Percentiles rank a stretch among this genome's conserved stretches.
These are phyloP conservation scores for Cryptus armator DNA, from an alignment of 2,888 invertebrate species.

Conservation along the genomic window DNA sequence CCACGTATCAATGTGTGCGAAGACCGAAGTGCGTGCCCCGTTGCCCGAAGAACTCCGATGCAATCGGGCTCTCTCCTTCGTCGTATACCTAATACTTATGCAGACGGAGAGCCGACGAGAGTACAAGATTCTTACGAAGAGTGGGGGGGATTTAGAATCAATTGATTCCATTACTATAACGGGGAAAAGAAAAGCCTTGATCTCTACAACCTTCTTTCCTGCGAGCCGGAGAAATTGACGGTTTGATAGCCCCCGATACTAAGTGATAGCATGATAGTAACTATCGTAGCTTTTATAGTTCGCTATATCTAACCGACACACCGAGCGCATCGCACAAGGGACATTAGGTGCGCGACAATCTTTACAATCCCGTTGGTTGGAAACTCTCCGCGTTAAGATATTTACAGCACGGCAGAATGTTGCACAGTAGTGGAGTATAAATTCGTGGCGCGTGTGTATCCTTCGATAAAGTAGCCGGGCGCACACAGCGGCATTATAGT, in stretches of 20 bases:
- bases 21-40: slow-evolving; percentile 20
- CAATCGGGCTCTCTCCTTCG: neutral
- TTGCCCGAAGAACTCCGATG: neutral
- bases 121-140: neutral
- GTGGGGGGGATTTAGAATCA: slow-evolving; percentile 27
- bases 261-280: slow-evolving; percentile 47
- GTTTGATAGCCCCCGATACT: slow-evolving; percentile 40
- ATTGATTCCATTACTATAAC: slow-evolving; percentile 17
- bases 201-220: too few relatives aligned
- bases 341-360: slow-evolving; percentile 5
- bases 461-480: slow-evolving; percentile 49
- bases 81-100: neutral
- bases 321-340: neutral
- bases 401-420: slow-evolving; percentile 55
- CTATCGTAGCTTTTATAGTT: slow-evolving; percentile 47
- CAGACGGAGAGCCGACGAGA: neutral
- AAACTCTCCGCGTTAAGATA: slow-evolving; percentile 21
- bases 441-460: slow-evolving; percentile 60
- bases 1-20: slow-evolving; percentile 15
- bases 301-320: neutral
- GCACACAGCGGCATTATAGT: slow-evolving; percentile 34
- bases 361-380: neutral
- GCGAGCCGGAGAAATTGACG: neutral
- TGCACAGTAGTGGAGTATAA: slow-evolving; percentile 64
- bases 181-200: neutral